Evolutionary conservation across 1,140 invertebrate genomes (phyloP), one percentile per base, ranked within the genome.

Genomic region (Drosophila funebris): DNA sequence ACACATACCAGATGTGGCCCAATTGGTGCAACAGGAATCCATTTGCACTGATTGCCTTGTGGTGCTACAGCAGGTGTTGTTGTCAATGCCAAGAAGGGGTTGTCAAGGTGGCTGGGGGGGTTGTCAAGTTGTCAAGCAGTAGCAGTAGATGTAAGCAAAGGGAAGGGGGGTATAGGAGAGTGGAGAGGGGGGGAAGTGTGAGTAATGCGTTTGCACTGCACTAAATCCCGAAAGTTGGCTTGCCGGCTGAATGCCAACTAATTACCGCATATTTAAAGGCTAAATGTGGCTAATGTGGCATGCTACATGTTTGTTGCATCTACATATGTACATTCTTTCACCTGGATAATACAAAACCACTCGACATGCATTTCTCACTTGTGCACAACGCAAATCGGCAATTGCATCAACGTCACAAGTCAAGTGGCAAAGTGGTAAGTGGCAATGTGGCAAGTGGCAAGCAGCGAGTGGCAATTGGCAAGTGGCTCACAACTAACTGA

Each of bases 401-500:
- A 50, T 60, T 60, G 36, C 33, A 48, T 36, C 41, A 58, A 29
- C 24, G 44, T 46, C 56, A 24, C 29, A 41, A 31, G 31, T 56
- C 41, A 44, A 54, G 60, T 44, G 41, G 37, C 48, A 58, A 41
- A 36, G 33, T 36, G 33, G 33, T n/a, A 6, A 39, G 54, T 52
- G 53, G 8, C n/a, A 22, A 44, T 24, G 56, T 60, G 39, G 57
- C 20, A 52, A 53, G 36, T 57, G 43, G 43, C 18, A 46, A 54
- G 41, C 11, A 9, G 67, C 39, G 50, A 61, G 43, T 73, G 71
- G 37, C 44, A 44, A n/a, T 14, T 39, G 24, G 22, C 33, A 33
- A 44, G 27, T 58, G 27, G 14, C 52, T 54, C 67, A 68, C 68
- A 76, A 73, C 63, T 72, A 82, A 77, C 81, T 87, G 81, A 85